Conservation (phyloP, 2,797 vertebrate genomes). For the Channallabes apus region DNA sequence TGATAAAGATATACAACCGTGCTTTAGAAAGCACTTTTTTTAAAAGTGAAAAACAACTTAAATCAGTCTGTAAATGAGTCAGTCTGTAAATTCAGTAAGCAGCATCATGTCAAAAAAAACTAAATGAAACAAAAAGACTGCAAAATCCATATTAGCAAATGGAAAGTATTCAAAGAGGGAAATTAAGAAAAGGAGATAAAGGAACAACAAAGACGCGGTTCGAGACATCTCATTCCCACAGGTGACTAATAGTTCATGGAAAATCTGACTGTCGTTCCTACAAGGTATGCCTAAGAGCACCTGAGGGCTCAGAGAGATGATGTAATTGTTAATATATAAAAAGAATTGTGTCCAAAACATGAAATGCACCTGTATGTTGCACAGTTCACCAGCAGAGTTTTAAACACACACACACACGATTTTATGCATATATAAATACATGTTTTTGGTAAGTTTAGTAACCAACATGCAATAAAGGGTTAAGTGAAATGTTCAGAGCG, state of each 20-base stretch:
- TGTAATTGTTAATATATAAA: slow-evolving; percentile 20
- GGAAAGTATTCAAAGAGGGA: slow-evolving; percentile 37
- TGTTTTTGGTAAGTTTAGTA: no score
- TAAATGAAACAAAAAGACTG: not conserved
- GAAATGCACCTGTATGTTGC: no score
- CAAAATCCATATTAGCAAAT: slow-evolving; percentile 33
- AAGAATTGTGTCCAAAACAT: not conserved
- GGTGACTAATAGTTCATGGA: slow-evolving; percentile 54
- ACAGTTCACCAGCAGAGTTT: not conserved
- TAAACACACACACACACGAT: not conserved
- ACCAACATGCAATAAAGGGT: no score
- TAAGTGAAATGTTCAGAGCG: not conserved
- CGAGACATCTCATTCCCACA: slow-evolving; percentile 42
- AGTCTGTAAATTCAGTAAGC: not conserved
- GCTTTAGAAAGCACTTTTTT: not conserved
- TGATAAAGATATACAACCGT: slow-evolving; percentile 3
- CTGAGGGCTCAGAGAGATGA: slow-evolving; percentile 30
- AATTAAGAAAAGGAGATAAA: not conserved
- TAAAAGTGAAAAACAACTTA: not conserved
- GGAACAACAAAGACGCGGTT: slow-evolving; percentile 23
- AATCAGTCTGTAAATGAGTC: not conserved
- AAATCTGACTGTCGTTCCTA: slow-evolving; percentile 46
- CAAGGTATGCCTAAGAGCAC: slow-evolving; percentile 23
- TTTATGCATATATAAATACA: no score
- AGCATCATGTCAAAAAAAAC: not conserved